Evolutionary conservation across 2,888 invertebrate species (phyloP).

Genomic region (Calliphora vomitoria): DNA sequence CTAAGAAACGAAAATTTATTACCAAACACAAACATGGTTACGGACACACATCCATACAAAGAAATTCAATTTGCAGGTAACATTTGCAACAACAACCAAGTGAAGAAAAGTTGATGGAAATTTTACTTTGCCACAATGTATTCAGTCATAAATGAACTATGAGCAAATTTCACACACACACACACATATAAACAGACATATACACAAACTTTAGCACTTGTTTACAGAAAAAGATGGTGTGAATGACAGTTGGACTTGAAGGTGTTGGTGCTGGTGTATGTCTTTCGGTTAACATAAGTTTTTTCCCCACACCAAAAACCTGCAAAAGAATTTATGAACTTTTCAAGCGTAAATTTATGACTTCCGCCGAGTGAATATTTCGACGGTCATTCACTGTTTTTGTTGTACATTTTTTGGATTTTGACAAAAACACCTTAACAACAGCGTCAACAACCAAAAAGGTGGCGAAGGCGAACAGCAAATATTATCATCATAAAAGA

Average conservation of each 20-base stretch:
- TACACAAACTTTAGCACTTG: background rate
- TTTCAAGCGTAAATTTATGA: conserved; percentile 72
- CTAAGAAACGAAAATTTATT: conserved; percentile 33
- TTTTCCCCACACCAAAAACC: background rate
- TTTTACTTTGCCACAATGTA: conserved; percentile 30
- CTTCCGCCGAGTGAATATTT: conserved; percentile 70
- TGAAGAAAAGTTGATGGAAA: conserved; percentile 30
- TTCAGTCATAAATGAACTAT: conserved; percentile 12
- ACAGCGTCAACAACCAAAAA: conserved; percentile 23
- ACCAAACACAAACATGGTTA: conserved; percentile 9
- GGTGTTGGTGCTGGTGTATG: background rate
- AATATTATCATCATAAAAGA: conserved; percentile 30
- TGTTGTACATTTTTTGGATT: conserved; percentile 14
- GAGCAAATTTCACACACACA: background rate
- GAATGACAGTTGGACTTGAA: conserved; percentile 22
- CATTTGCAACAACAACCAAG: conserved; percentile 13
- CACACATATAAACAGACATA: background rate
- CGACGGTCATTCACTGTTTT: conserved; percentile 34
- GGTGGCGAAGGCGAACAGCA: conserved; percentile 13
- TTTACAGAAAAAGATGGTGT: background rate
- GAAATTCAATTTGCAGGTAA: conserved; percentile 30
- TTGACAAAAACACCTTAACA: background rate
- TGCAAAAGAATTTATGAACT: conserved; percentile 69
- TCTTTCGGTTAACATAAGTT: conserved; percentile 38
- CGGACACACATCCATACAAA: background rate